These are phyloP conservation scores for Thera obeliscata DNA, from an alignment of 2,888 invertebrate species.

Conservation along the genomic window DNA sequence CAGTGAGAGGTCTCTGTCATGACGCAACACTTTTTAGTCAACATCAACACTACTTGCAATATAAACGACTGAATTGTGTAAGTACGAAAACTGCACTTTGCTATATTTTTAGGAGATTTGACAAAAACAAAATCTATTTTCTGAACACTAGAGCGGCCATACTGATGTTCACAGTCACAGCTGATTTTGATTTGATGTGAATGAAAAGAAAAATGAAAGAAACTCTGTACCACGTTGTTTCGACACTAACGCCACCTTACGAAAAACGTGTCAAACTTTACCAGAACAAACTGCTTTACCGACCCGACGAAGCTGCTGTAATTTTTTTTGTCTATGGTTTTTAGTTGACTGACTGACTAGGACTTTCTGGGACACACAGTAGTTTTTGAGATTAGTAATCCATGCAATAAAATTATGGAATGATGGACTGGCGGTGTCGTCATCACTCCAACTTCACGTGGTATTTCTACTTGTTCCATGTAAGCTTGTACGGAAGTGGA, in stretches of 20 bases:
- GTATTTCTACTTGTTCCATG: too few species aligned
- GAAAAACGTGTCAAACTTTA: conserved; percentile 33
- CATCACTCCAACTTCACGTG: too few species aligned
- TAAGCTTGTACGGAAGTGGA: too few species aligned
- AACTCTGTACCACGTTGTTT: conserved; percentile 80
- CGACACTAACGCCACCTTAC: conserved; percentile 62
- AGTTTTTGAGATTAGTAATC: too few species aligned
- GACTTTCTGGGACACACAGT: too few species aligned
- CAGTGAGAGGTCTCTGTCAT: conserved; percentile 83
- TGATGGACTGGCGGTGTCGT: too few species aligned
- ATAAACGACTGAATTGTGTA: conserved; percentile 63
- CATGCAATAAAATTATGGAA: too few species aligned
- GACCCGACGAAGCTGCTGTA: conserved; percentile 6
- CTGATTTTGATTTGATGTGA: conserved; percentile 80
- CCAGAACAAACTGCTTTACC: conserved; percentile 58
- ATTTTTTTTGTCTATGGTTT: not conserved
- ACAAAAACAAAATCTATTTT: conserved; percentile 78
- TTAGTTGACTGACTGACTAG: too few species aligned
- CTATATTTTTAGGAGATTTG: conserved; percentile 73
- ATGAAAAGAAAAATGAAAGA: conserved; percentile 56
- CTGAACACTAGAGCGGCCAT: conserved; percentile 78
- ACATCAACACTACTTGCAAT: conserved; percentile 73
- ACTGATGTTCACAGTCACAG: conserved; percentile 84
- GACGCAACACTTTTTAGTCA: conserved; percentile 83
- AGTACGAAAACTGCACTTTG: conserved; percentile 76